These are phyloP conservation scores for Helicoverpa assulta DNA, from an alignment of 2,888 invertebrate species.

Conservation along the genomic window DNA sequence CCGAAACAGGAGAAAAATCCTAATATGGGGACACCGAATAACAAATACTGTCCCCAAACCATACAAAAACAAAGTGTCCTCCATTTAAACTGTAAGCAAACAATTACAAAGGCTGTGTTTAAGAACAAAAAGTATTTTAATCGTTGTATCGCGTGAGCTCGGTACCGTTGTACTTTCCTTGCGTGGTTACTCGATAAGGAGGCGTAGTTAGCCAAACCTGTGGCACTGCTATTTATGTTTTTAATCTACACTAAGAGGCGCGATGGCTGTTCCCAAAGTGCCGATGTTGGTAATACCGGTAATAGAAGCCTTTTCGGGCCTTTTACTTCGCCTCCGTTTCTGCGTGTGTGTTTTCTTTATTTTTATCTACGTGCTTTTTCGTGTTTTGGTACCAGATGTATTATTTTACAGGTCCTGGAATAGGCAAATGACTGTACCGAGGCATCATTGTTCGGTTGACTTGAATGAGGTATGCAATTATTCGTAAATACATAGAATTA, in stretches of 20 bases:
- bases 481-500: too few relatives aligned
- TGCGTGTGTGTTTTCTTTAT: constrained; percentile 12
- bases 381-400: background rate
- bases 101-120: constrained; percentile 81
- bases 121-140: constrained; percentile 80
- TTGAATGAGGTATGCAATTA: too few relatives aligned
- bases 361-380: constrained; percentile 21
- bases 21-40: background rate
- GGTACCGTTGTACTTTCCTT: constrained; percentile 75
- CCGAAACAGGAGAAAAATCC: background rate
- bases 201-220: constrained; percentile 62
- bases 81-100: constrained; percentile 66
- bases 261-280: constrained; percentile 71
- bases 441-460: too few relatives aligned
- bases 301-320: constrained; percentile 61
- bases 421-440: too few relatives aligned
- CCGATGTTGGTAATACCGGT: constrained; percentile 68
- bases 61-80: constrained; percentile 40
- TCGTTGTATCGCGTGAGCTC: constrained; percentile 82
- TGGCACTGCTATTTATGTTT: constrained; percentile 78
- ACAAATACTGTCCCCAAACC: constrained; percentile 7
- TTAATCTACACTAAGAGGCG: constrained; percentile 81
- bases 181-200: constrained; percentile 76
- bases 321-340: constrained; percentile 51
- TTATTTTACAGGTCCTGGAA: too few relatives aligned